These are phyloP conservation scores for Xylocampa areola DNA, from an alignment of 2,888 invertebrate genomes.

Conservation along the genomic window DNA sequence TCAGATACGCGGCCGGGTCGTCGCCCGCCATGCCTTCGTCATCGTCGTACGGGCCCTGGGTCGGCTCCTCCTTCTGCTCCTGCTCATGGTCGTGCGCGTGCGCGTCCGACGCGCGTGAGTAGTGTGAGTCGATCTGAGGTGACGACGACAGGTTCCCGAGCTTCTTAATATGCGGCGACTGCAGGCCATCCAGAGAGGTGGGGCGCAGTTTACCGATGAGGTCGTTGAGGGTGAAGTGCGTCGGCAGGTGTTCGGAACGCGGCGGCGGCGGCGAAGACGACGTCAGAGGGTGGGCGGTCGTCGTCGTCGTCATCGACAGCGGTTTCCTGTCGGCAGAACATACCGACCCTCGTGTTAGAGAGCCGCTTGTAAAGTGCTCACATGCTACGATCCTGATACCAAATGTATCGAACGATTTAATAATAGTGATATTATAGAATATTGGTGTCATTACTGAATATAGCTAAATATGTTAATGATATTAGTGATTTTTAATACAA, in stretches of 20 bases:
- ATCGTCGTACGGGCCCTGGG: slow-evolving; percentile 91
- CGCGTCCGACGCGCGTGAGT: slow-evolving; percentile 87
- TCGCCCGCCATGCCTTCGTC: slow-evolving; percentile 89
- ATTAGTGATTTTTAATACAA: slow-evolving; percentile 47
- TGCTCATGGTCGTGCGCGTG: slow-evolving; percentile 83
- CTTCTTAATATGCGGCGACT: slow-evolving; percentile 85
- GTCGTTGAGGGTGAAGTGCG: slow-evolving; percentile 88
- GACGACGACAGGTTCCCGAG: slow-evolving; percentile 86
- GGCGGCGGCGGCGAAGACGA: slow-evolving; percentile 89
- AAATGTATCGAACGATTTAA: slow-evolving; percentile 6
- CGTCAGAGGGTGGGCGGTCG: slow-evolving; percentile 88
- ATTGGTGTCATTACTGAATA: slow-evolving; percentile 3
- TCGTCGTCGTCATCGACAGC: slow-evolving; percentile 89
- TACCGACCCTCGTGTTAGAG: slow-evolving; percentile 81
- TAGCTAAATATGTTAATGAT: slow-evolving; percentile 17
- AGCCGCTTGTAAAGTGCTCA: slow-evolving; percentile 63
- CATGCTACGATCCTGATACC: slow-evolving; percentile 13
- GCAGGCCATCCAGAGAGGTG: slow-evolving; percentile 85
- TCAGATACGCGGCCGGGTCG: slow-evolving; percentile 87
- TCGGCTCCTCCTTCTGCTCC: slow-evolving; percentile 84
- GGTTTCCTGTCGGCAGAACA: slow-evolving; percentile 85
- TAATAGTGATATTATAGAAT: slow-evolving; percentile 6
- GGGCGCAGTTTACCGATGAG: slow-evolving; percentile 89
- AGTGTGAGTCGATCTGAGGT: slow-evolving; percentile 90
- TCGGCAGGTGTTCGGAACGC: slow-evolving; percentile 88